A percentile compares a stretch with the other conserved stretches of the same genome.
phyloP scores from a whole-genome alignment of 2,113 vertebrate species.

The Hiodon tergisus region DNA sequence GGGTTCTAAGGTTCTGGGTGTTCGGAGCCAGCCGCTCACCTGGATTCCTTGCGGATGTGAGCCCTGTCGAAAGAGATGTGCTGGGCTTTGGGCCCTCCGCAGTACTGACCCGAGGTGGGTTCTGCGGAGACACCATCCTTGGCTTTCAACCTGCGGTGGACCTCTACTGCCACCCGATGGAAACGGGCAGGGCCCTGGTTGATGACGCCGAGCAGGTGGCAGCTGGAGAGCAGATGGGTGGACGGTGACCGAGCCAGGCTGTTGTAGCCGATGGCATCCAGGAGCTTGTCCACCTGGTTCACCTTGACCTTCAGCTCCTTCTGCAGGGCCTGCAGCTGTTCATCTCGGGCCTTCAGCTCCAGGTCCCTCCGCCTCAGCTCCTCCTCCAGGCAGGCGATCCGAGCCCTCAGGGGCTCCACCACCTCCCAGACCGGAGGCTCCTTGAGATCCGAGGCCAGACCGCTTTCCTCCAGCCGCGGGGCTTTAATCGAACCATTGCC shows the following conservation, averaged over 20 bases:
- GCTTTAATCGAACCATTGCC: constrained; percentile 71
- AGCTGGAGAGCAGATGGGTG: constrained; percentile 30
- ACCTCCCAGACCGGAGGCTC: constrained; percentile 44
- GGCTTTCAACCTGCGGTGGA: constrained; percentile 63
- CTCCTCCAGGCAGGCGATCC: constrained; percentile 56
- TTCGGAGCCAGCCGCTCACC: constrained; percentile 47
- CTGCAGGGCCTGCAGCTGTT: constrained; percentile 53
- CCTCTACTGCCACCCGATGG: constrained; percentile 63
- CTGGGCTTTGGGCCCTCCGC: constrained; percentile 36
- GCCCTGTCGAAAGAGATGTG: constrained; percentile 39
- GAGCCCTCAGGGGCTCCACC: constrained; percentile 48
- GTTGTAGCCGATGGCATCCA: constrained; percentile 68
- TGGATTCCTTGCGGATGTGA: constrained; percentile 55
- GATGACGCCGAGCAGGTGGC: constrained; percentile 57
- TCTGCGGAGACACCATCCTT: constrained; percentile 74
- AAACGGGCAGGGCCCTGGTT: constrained; percentile 62
- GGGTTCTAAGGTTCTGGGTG: too few species aligned
- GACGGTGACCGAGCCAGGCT: constrained; percentile 34
- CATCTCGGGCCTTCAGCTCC: constrained; percentile 48
- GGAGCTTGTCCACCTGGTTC: constrained; percentile 67
- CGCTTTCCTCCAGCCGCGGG: constrained; percentile 53
- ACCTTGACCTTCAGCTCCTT: constrained; percentile 59
- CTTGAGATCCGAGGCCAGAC: constrained; percentile 45
- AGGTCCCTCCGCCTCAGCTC: constrained; percentile 52
- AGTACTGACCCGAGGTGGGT: constrained; percentile 64